These are phyloP conservation scores for Pavo muticus DNA, from an alignment of 2,113 vertebrate species.

Conservation along the genomic window DNA sequence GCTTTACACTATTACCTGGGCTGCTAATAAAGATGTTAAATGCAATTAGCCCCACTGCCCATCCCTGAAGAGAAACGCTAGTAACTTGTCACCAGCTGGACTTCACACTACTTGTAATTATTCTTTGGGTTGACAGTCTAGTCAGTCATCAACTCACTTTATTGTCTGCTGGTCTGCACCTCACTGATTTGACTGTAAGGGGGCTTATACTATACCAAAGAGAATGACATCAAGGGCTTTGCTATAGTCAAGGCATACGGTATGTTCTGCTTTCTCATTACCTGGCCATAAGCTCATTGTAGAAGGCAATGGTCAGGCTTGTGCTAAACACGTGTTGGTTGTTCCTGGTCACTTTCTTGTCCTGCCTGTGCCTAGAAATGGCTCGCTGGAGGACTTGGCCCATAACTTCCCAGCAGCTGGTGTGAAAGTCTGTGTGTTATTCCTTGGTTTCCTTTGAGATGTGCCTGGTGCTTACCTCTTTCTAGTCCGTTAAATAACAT, in stretches of 20 bases:
- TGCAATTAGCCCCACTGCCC: neutral
- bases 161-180: neutral
- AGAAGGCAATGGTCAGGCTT: neutral
- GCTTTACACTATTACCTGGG: neutral
- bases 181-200: neutral
- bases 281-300: neutral
- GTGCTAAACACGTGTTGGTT: neutral
- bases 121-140: neutral
- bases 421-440: neutral
- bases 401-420: neutral
- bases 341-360: neutral
- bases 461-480: accelerated
- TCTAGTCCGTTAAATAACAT: neutral
- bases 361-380: neutral
- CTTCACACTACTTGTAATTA: neutral
- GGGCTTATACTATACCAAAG: neutral
- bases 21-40: neutral
- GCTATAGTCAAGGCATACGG: neutral
- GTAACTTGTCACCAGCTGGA: neutral
- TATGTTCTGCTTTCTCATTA: neutral
- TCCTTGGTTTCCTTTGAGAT: neutral
- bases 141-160: neutral
- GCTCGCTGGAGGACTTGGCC: neutral
- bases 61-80: neutral
- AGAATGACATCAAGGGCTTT: neutral